A percentile compares a stretch with the other conserved stretches of the same genome.
These are phyloP conservation scores for Carposina sasakii DNA, from an alignment of 1,140 invertebrate genomes.

Conservation along the genomic window DNA sequence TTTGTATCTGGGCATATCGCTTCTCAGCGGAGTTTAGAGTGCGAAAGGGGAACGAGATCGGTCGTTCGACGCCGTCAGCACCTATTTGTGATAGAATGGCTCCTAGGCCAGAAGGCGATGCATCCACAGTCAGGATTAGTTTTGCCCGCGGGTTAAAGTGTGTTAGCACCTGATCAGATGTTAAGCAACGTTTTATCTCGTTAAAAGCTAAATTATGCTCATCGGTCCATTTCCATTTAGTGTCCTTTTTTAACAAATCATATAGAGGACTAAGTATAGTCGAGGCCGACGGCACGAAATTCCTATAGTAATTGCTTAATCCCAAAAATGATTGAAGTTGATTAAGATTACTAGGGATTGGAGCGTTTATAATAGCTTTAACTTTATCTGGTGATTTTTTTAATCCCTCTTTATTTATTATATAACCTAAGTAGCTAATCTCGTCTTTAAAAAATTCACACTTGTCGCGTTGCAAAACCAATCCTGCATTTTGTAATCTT, in stretches of 20 bases:
- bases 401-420: conserved; percentile 16
- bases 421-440: conserved; percentile 42
- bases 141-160: conserved; percentile 40
- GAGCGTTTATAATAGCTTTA: conserved; percentile 30
- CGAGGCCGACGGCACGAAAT: conserved; percentile 49
- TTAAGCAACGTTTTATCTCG: conserved; percentile 25
- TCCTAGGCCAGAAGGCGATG: conserved; percentile 13
- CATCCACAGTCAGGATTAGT: conserved; percentile 32
- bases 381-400: conserved; percentile 49
- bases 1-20: conserved; percentile 28
- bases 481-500: conserved; percentile 1
- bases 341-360: conserved; percentile 36
- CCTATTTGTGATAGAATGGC: conserved; percentile 27
- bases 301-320: conserved; percentile 31
- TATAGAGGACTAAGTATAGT: conserved; percentile 35
- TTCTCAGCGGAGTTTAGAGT: conserved; percentile 43
- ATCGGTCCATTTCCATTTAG: conserved; percentile 15
- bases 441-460: conserved; percentile 33
- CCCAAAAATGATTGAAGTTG: conserved; percentile 53
- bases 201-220: conserved; percentile 26
- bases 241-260: background rate
- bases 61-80: conserved; percentile 24
- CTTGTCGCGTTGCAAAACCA: background rate
- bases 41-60: conserved; percentile 52
- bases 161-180: too few relatives aligned